A percentile compares a stretch with the other conserved stretches of the same genome.
phyloP scores from a whole-genome alignment of 1,140 invertebrate species.

The Drosophila ogumai region DNA sequence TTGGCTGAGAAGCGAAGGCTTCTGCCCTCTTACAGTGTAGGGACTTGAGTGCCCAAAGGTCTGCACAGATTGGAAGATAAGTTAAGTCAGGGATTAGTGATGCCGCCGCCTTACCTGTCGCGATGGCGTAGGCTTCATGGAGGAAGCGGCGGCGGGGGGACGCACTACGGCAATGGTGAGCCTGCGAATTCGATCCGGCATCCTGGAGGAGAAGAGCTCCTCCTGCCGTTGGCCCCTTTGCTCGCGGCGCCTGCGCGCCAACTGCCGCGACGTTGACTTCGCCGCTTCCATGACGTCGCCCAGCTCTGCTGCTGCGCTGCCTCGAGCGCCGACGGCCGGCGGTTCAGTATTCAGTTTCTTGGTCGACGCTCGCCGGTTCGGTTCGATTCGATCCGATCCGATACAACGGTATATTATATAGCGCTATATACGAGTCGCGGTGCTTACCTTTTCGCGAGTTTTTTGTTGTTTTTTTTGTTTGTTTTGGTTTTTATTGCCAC shows the following conservation, averaged over 20 bases:
- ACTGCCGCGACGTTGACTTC: conserved; percentile 27
- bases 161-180: conserved; percentile 3
- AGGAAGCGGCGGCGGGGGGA: background rate
- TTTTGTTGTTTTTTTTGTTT: conserved; percentile 18
- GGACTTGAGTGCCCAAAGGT: background rate
- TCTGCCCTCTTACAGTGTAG: background rate
- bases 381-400: conserved; percentile 46
- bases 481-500: conserved; percentile 5
- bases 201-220: background rate
- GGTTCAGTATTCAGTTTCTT: conserved; percentile 73
- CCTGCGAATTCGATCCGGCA: background rate
- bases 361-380: conserved; percentile 73
- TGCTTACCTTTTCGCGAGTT: conserved; percentile 8
- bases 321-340: conserved; percentile 23
- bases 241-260: conserved; percentile 66
- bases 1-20: background rate
- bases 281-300: conserved; percentile 18
- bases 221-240: conserved; percentile 12
- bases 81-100: no score
- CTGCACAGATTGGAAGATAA: background rate
- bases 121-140: background rate
- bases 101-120: background rate
- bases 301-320: conserved; percentile 27
- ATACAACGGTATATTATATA: conserved; percentile 18
- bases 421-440: conserved; percentile 24